Evolutionary conservation across 2,113 vertebrate genomes (phyloP).

Genomic region (Hiodon tergisus): DNA sequence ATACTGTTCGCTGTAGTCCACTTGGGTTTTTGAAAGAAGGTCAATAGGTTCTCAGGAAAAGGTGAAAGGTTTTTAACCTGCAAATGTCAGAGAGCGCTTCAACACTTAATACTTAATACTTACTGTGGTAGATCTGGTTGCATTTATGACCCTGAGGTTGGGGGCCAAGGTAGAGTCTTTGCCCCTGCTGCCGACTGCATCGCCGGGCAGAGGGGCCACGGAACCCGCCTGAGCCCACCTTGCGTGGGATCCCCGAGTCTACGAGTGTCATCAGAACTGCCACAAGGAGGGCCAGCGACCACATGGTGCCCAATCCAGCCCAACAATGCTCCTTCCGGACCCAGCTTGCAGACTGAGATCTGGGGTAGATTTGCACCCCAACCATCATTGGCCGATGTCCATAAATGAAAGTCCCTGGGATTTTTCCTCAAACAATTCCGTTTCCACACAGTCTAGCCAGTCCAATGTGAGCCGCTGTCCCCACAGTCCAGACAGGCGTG

Average conservation of each 20-base stretch:
- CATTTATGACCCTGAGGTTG: constrained; percentile 46
- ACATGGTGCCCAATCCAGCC: constrained; percentile 35
- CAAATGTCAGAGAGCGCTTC: too few species aligned
- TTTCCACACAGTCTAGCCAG: background rate
- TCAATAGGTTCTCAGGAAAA: too few species aligned
- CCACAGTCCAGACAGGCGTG: background rate
- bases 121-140: constrained; percentile 48
- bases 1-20: too few species aligned
- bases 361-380: background rate
- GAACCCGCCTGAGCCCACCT: constrained; percentile 26
- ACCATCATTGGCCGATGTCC: background rate
- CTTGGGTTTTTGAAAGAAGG: too few species aligned
- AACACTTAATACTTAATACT: constrained; percentile 36
- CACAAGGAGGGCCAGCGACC: constrained; percentile 36
- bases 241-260: constrained; percentile 47
- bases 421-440: background rate
- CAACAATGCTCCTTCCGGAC: background rate
- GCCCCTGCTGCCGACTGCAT: constrained; percentile 42
- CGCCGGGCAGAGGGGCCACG: constrained; percentile 28
- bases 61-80: too few species aligned
- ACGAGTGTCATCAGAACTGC: constrained; percentile 45
- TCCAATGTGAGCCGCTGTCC: background rate
- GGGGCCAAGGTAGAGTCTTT: constrained; percentile 27
- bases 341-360: background rate
- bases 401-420: background rate